A percentile compares a stretch with the other conserved stretches of the same genome.
Conservation (phyloP, 2,113 vertebrate genomes). For the Notiomystis cincta region DNA sequence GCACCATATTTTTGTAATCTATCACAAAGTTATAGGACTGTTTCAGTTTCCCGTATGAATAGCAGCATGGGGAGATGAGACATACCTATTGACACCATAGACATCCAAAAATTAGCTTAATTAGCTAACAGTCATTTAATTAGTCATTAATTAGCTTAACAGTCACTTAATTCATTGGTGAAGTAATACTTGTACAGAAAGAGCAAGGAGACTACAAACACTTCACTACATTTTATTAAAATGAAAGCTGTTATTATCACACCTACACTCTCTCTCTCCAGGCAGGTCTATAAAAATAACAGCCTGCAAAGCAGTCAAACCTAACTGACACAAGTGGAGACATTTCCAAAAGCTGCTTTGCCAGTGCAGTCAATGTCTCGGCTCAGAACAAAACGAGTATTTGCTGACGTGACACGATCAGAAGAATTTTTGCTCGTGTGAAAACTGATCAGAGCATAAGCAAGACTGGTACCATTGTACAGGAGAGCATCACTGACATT, state of each 20-base stretch:
- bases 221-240: neutral
- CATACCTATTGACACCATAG: neutral
- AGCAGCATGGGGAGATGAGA: neutral
- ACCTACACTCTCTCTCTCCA: constrained; percentile 1
- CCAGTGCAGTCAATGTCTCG: neutral
- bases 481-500: neutral
- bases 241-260: constrained; percentile 35
- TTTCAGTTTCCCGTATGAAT: neutral
- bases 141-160: neutral
- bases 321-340: neutral
- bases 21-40: neutral
- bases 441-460: neutral
- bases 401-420: neutral
- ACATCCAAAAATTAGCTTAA: neutral
- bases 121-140: neutral
- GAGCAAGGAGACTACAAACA: constrained; percentile 16
- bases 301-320: neutral
- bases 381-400: neutral
- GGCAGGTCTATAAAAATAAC: constrained; percentile 30
- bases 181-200: neutral
- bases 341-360: constrained; percentile 12
- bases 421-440: neutral
- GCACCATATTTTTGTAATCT: neutral
- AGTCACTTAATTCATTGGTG: neutral
- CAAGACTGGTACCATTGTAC: neutral